Evolutionary conservation across 2,888 invertebrate species (phyloP), one percentile per base, ranked within the genome.

Genomic region (Lasioglossum zephyrum): DNA sequence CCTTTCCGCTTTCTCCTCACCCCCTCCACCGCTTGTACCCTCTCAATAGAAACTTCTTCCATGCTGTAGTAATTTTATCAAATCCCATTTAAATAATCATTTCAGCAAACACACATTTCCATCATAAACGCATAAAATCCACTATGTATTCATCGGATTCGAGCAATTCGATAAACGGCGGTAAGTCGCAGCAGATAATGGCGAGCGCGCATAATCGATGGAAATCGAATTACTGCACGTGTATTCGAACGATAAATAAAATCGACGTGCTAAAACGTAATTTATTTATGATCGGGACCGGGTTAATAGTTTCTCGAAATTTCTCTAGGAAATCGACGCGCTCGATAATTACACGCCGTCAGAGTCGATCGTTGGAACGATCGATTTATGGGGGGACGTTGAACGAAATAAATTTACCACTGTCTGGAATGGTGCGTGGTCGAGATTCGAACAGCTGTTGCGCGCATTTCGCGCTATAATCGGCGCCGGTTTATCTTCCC

Each of bases 401-500:
- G 60, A 60, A 26, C 60, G n/a, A 26, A 26, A 60, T 60, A 26
- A 26, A 26, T 60, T 60, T 26, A 13, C 11, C 60, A 11, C 13
- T 60, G 60, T 26, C 4, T 26, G 63, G 60, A 77, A 86, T 83
- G 81, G 53, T 8, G 53, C 76, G 66, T 6, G 60, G 26, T 5
- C 26, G 77, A 57, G 70, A 87, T 83, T 77, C 77, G 84, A 77
- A 72, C 77, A 72, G 69, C 73, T 73, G 72, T 84, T 77, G 77
- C 79, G 36, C 57, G 41, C 31, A 57, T 31, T 44, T 69, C 31
- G 44, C 73, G 16, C 73, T 26, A 74, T 22, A 41, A 74, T 79
- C 81, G 72, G 66, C 77, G 72, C 57, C 72, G 76, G 83, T 86
- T 87, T 87, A 87, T 81, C 81, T 84, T 79, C 16, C n/a, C 47